These are phyloP conservation scores for Pammene fasciana DNA, from an alignment of 2,888 invertebrate genomes.

Conservation along the genomic window DNA sequence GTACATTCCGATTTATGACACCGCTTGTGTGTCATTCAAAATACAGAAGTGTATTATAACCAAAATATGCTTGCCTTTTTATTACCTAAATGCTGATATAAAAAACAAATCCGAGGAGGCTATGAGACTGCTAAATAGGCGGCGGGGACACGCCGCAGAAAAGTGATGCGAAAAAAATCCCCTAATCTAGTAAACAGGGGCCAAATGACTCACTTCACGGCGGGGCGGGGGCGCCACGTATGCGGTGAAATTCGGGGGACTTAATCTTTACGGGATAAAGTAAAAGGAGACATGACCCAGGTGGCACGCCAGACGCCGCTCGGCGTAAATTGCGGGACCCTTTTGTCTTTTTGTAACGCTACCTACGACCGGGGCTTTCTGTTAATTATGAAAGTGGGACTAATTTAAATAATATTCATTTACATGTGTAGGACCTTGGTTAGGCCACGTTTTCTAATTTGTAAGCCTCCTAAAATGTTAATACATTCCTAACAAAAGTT, in stretches of 20 bases:
- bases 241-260: conserved; percentile 74
- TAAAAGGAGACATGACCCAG: conserved; percentile 83
- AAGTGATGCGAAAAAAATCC: conserved; percentile 79
- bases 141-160: conserved; percentile 60
- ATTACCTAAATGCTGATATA: conserved; percentile 22
- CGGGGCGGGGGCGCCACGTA: conserved; percentile 72
- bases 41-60: not conserved
- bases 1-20: conserved; percentile 68
- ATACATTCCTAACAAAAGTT: not conserved
- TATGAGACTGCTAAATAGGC: conserved; percentile 68
- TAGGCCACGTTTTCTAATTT: conserved; percentile 28
- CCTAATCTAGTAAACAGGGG: conserved; percentile 83
- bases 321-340: conserved; percentile 72
- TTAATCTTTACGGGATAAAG: conserved; percentile 82
- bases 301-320: conserved; percentile 73
- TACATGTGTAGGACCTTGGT: conserved; percentile 44
- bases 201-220: conserved; percentile 81
- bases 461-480: conserved; percentile 8
- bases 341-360: conserved; percentile 70
- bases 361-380: conserved; percentile 56
- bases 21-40: conserved; percentile 55
- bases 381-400: conserved; percentile 72
- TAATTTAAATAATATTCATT: conserved; percentile 64
- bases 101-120: conserved; percentile 47
- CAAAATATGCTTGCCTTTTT: conserved; percentile 17